phyloP scores from a whole-genome alignment of 2,888 invertebrate genomes.

The Sarcophaga caerulescens region DNA sequence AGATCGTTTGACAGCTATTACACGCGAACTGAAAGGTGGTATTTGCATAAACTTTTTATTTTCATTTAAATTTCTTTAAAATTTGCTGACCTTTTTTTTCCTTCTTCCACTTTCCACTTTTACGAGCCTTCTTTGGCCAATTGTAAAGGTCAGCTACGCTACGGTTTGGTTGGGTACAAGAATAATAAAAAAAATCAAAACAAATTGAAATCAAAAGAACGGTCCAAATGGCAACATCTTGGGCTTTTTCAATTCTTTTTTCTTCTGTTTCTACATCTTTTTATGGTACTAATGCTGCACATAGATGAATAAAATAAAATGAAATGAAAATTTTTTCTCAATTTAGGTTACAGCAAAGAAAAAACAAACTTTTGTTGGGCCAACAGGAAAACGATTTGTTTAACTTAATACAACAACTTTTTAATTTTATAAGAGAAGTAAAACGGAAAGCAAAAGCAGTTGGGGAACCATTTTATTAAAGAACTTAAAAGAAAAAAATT shows the following conservation, averaged over 20 bases:
- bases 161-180: neutral
- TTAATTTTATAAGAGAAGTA: neutral
- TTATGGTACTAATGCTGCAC: neutral
- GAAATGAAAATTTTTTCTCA: neutral
- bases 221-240: neutral
- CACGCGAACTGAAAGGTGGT: neutral
- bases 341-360: too few relatives aligned
- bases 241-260: neutral
- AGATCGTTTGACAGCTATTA: neutral
- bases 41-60: neutral
- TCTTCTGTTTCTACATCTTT: neutral
- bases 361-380: neutral
- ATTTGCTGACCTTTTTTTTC: neutral
- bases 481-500: neutral
- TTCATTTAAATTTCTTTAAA: neutral
- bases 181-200: neutral
- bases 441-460: neutral
- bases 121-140: neutral
- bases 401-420: conserved; percentile 3
- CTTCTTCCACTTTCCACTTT: neutral
- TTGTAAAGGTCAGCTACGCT: conserved; percentile 2
- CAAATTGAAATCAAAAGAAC: too few relatives aligned
- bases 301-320: neutral
- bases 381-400: conserved; percentile 9
- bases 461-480: neutral